Conservation (phyloP, 2,888 invertebrate genomes). For the Oeneis ivallda region DNA sequence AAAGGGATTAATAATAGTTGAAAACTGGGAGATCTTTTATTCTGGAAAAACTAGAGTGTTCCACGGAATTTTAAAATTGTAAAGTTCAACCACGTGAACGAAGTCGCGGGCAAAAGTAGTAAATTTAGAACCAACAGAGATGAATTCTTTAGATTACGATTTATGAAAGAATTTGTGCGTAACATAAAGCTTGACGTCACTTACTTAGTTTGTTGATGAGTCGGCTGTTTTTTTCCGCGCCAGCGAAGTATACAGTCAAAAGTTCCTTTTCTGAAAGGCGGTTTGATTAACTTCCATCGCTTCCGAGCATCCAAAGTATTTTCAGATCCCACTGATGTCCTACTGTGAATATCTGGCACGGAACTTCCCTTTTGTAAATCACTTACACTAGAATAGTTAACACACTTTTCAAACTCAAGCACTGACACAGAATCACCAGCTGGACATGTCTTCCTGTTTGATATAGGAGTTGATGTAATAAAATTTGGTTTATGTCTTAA, state of each 20-base stretch:
- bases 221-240: conserved; percentile 65
- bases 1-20: too few relatives aligned
- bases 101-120: neutral
- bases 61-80: too few relatives aligned
- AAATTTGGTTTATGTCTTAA: conserved; percentile 56
- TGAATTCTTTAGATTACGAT: neutral
- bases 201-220: conserved; percentile 59
- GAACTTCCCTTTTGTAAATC: conserved; percentile 67
- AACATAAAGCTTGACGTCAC: conserved; percentile 42
- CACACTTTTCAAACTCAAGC: conserved; percentile 66
- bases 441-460: conserved; percentile 64
- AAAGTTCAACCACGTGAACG: too few relatives aligned
- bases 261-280: conserved; percentile 66
- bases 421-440: conserved; percentile 60
- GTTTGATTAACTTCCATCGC: conserved; percentile 66
- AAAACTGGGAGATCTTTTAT: too few relatives aligned
- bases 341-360: conserved; percentile 68
- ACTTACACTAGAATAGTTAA: conserved; percentile 56
- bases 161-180: neutral
- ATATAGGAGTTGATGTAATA: conserved; percentile 68
- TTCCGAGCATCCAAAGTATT: conserved; percentile 65
- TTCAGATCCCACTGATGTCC: conserved; percentile 51
- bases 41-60: too few relatives aligned
- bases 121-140: neutral
- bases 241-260: conserved; percentile 73